Conservation (phyloP, 92 coral and sea anemone genomes). For the Diadumene lineata region DNA sequence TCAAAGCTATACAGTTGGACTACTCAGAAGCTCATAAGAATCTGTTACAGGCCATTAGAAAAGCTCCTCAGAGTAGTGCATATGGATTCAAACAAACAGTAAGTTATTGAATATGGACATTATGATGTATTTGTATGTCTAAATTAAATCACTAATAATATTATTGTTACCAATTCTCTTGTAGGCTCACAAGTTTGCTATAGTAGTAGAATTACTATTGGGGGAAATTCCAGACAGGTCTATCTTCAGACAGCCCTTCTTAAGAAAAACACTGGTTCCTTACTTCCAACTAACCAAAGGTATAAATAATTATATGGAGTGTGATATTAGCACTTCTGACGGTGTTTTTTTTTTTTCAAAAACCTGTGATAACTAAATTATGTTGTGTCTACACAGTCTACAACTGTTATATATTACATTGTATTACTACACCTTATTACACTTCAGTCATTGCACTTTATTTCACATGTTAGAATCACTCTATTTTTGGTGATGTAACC, state of each 20-base stretch:
- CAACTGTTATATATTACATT: neutral
- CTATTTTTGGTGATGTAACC: too few species aligned
- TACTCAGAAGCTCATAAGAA: conserved; percentile 98
- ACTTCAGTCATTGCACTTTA: too few species aligned
- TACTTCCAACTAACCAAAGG: conserved; percentile 97
- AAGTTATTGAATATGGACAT: conserved; percentile 27
- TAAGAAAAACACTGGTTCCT: conserved; percentile 91
- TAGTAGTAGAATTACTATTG: conserved; percentile 91
- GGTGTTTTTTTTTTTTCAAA: neutral
- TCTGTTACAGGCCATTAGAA: conserved; percentile 92
- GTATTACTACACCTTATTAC: too few species aligned
- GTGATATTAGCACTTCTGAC: neutral
- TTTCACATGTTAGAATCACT: too few species aligned
- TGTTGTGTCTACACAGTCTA: neutral
- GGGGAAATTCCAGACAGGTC: conserved; percentile 99
- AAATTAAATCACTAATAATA: too few species aligned
- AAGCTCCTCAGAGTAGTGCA: conserved; percentile 95
- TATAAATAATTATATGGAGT: conserved; percentile 2
- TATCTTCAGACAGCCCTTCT: conserved; percentile 91
- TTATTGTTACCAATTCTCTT: conserved; percentile 19
- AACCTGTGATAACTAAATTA: too few species aligned
- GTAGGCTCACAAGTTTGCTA: conserved; percentile 98
- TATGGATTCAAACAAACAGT: conserved; percentile 98
- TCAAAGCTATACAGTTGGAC: conserved; percentile 96
- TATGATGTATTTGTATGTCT: too few species aligned